These are phyloP conservation scores for Barbus barbus DNA, from an alignment of 2,113 vertebrate genomes.

Conservation along the genomic window DNA sequence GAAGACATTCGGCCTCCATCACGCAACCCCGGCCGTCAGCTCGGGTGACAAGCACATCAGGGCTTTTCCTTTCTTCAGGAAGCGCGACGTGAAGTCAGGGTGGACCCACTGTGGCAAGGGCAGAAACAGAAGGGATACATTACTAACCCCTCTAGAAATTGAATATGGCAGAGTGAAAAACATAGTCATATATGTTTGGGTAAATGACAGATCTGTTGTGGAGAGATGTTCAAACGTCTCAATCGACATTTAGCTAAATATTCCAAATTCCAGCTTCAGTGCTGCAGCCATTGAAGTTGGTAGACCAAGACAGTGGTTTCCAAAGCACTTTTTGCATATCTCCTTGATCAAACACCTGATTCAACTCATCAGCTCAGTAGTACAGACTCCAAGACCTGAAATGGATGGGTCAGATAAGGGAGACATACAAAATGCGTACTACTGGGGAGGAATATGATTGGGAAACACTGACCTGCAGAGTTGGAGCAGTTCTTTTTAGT, in stretches of 20 bases:
- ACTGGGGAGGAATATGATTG: no score
- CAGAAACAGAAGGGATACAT: conserved; percentile 19
- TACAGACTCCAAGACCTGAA: no score
- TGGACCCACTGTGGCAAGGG: conserved; percentile 7
- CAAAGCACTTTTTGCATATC: no score
- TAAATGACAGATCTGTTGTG: not conserved
- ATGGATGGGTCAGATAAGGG: no score
- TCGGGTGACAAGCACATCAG: conserved; percentile 20
- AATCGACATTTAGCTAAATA: not conserved
- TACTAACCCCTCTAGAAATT: conserved; percentile 6
- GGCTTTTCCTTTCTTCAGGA: conserved; percentile 4
- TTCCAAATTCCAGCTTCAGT: not conserved
- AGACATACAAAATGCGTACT: no score
- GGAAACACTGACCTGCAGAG: no score
- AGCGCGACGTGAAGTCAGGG: not conserved
- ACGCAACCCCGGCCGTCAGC: conserved; percentile 41
- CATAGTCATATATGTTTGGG: not conserved
- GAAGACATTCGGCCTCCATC: conserved; percentile 62
- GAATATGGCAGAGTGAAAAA: not conserved
- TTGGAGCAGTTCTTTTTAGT: no score
- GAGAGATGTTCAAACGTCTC: not conserved
- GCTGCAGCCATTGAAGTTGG: not conserved
- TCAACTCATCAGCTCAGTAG: no score
- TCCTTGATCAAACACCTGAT: no score
- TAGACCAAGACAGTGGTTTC: no score